Percentiles rank a stretch among this genome's conserved stretches.
Conservation (phyloP, 2,888 invertebrate genomes). For the Patella depressa region DNA sequence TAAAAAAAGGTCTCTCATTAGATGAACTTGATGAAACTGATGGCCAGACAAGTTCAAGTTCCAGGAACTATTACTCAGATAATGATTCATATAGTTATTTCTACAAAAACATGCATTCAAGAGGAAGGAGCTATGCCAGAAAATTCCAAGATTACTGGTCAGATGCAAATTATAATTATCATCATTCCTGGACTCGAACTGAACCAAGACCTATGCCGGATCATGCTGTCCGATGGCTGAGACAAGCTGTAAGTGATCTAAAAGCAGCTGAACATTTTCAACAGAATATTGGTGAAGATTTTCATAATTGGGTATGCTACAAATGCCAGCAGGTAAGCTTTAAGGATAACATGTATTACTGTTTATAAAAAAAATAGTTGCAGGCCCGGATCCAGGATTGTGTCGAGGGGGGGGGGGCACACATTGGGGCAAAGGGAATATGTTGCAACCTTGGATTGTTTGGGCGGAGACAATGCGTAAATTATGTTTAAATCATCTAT, state of each 20-base stretch:
- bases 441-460: no score
- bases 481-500: no score
- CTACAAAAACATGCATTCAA: conserved; percentile 11
- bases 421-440: no score
- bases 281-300: not conserved
- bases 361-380: no score
- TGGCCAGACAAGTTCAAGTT: not conserved
- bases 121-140: conserved; percentile 15
- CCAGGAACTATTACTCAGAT: not conserved
- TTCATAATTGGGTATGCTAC: conserved; percentile 25
- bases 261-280: conserved; percentile 8
- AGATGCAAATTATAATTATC: not conserved
- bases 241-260: conserved; percentile 19
- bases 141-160: not conserved
- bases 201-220: conserved; percentile 14
- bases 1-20: not conserved
- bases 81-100: not conserved
- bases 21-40: conserved; percentile 8
- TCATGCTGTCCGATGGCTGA: conserved; percentile 21
- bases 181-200: not conserved
- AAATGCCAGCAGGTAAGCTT: conserved; percentile 18
- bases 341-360: not conserved
- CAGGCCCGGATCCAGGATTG: no score
- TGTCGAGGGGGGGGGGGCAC: no score
- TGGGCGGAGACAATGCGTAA: no score